phyloP scores from a whole-genome alignment of 2,888 invertebrate species.

The Megamerina dolium region DNA sequence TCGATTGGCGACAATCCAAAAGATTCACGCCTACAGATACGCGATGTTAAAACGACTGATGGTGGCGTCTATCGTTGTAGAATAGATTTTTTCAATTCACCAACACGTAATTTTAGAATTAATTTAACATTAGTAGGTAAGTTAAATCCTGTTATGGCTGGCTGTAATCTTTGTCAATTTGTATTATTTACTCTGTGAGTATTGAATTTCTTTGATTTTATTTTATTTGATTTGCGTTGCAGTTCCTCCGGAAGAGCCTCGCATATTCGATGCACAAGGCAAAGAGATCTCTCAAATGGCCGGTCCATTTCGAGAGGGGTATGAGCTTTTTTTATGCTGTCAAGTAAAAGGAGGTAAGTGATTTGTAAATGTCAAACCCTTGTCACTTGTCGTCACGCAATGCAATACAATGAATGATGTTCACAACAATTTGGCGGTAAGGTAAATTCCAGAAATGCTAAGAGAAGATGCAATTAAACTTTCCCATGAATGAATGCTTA shows the following conservation, averaged over 20 bases:
- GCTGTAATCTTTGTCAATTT: not conserved
- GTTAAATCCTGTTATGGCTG: constrained; percentile 44
- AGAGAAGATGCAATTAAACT: too few relatives aligned
- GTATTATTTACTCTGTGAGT: too few relatives aligned
- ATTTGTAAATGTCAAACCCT: constrained; percentile 24
- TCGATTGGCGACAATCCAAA: constrained; percentile 65
- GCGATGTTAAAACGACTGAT: constrained; percentile 65
- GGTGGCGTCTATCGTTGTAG: constrained; percentile 82
- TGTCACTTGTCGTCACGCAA: too few relatives aligned
- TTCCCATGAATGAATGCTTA: too few relatives aligned
- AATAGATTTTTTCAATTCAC: constrained; percentile 83
- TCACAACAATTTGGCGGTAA: too few relatives aligned
- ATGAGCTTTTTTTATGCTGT: constrained; percentile 75
- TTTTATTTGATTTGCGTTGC: constrained; percentile 6
- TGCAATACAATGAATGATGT: too few relatives aligned
- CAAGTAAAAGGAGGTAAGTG: constrained; percentile 78
- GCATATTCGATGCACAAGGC: constrained; percentile 78
- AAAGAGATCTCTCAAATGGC: constrained; percentile 70
- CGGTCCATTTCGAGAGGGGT: constrained; percentile 82
- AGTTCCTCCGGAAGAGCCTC: constrained; percentile 76
- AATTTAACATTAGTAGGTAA: constrained; percentile 84
- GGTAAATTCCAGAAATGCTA: too few relatives aligned
- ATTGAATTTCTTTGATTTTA: constrained; percentile 2
- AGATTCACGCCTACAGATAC: constrained; percentile 68
- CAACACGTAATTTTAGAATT: constrained; percentile 78